Evolutionary conservation across 2,113 vertebrate species (phyloP).

Genomic region (Proterorhinus semilunaris): DNA sequence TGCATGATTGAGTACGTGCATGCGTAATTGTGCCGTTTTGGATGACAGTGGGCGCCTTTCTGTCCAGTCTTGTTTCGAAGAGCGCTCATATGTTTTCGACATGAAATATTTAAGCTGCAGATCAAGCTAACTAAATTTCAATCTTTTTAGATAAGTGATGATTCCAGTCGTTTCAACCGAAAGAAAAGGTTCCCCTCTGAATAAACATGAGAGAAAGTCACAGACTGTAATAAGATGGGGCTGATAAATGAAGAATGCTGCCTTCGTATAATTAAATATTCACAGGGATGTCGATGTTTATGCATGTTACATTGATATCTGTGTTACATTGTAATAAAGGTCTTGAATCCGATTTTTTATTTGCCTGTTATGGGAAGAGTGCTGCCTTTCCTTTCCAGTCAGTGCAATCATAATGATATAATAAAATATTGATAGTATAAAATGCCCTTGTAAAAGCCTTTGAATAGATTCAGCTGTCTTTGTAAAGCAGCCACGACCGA

Average conservation of each 20-base stretch:
- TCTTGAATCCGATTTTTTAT: constrained; percentile 39
- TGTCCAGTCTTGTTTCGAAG: constrained; percentile 14
- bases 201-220: constrained; percentile 28
- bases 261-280: constrained; percentile 21
- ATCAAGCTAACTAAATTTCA: constrained; percentile 34
- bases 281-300: constrained; percentile 21
- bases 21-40: constrained; percentile 39
- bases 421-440: constrained; percentile 14
- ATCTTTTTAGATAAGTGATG: constrained; percentile 61
- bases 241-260: constrained; percentile 6
- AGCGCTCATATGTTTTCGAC: constrained; percentile 12
- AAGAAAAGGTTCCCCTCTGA: constrained; percentile 61
- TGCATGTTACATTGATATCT: constrained; percentile 32
- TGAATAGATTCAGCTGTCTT: constrained; percentile 41
- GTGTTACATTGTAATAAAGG: constrained; percentile 62
- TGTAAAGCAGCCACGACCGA: constrained; percentile 64
- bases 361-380: constrained; percentile 8
- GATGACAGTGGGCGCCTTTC: constrained; percentile 14
- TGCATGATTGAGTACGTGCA: constrained; percentile 51
- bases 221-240: constrained; percentile 11
- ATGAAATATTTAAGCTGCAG: constrained; percentile 46
- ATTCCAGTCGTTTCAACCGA: constrained; percentile 57
- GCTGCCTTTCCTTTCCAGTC: constrained; percentile 16
- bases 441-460: constrained; percentile 23
- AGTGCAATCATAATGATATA: constrained; percentile 22